Conservation (phyloP, 1,140 invertebrate genomes). For the Eupeodes corollae region DNA sequence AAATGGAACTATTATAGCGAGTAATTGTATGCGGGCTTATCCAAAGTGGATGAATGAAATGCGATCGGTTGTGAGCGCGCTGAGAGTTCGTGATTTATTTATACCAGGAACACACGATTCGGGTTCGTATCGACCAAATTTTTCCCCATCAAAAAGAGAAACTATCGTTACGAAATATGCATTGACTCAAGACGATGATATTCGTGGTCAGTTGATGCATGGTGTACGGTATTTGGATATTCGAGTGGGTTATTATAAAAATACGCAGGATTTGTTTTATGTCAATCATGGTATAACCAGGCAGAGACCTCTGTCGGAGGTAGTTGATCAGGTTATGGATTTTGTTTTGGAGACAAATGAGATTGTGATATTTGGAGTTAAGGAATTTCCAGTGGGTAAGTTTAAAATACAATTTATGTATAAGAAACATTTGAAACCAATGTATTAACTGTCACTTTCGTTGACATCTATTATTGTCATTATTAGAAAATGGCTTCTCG, state of each 20-base stretch:
- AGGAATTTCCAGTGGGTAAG: constrained; percentile 48
- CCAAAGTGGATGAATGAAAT: constrained; percentile 51
- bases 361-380: constrained; percentile 52
- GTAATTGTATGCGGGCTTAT: constrained; percentile 40
- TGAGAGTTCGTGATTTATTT: constrained; percentile 42
- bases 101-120: constrained; percentile 55
- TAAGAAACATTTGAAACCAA: no score
- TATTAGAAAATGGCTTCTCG: no score
- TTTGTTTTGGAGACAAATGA: constrained; percentile 50
- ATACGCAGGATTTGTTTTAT: constrained; percentile 38
- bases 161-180: constrained; percentile 39
- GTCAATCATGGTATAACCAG: constrained; percentile 45
- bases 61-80: constrained; percentile 29
- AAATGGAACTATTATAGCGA: constrained; percentile 20
- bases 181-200: constrained; percentile 46
- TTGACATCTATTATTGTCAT: no score
- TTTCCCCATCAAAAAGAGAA: constrained; percentile 25
- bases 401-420: no score
- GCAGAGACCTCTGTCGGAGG: constrained; percentile 38
- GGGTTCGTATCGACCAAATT: constrained; percentile 43
- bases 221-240: constrained; percentile 50
- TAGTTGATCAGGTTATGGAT: constrained; percentile 43
- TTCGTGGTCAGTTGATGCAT: constrained; percentile 46
- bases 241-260: constrained; percentile 43
- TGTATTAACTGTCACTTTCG: no score